phyloP scores from a whole-genome alignment of 1,140 invertebrate species.

The Helicoverpa zea region DNA sequence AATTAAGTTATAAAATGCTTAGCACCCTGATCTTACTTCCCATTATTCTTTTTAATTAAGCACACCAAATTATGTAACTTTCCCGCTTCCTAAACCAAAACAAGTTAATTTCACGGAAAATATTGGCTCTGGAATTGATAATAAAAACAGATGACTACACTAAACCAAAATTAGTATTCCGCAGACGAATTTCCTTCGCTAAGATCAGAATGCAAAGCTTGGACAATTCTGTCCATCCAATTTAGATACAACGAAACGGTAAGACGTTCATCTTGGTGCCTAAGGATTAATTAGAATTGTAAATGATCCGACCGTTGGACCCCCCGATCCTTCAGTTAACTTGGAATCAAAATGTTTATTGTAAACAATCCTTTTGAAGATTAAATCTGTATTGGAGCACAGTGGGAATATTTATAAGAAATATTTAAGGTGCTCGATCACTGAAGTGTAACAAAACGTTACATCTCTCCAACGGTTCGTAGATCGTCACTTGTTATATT shows the following conservation, averaged over 20 bases:
- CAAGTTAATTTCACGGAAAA: constrained; percentile 26
- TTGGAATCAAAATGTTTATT: constrained; percentile 82
- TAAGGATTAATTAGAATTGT: constrained; percentile 82
- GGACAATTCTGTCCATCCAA: constrained; percentile 68
- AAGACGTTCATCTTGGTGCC: constrained; percentile 72
- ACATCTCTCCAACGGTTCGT: too few relatives aligned
- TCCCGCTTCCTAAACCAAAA: constrained; percentile 1
- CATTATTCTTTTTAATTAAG: constrained; percentile 6
- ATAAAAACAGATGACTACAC: constrained; percentile 40
- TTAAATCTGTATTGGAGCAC: constrained; percentile 79
- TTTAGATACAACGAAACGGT: constrained; percentile 68
- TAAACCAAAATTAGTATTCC: constrained; percentile 71
- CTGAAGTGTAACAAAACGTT: constrained; percentile 6
- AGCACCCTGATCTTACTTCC: not conserved
- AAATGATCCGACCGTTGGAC: constrained; percentile 71
- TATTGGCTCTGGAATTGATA: constrained; percentile 20
- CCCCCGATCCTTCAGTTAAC: constrained; percentile 75
- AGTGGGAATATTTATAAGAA: constrained; percentile 78
- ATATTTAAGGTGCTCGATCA: constrained; percentile 21
- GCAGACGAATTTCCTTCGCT: constrained; percentile 49
- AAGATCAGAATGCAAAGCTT: constrained; percentile 79
- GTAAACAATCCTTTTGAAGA: constrained; percentile 84
- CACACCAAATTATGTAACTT: constrained; percentile 22
- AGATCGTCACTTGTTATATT: too few relatives aligned
- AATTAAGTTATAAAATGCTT: too few relatives aligned